Conservation (phyloP, 2,797 vertebrate species). For the Anableps anableps region DNA sequence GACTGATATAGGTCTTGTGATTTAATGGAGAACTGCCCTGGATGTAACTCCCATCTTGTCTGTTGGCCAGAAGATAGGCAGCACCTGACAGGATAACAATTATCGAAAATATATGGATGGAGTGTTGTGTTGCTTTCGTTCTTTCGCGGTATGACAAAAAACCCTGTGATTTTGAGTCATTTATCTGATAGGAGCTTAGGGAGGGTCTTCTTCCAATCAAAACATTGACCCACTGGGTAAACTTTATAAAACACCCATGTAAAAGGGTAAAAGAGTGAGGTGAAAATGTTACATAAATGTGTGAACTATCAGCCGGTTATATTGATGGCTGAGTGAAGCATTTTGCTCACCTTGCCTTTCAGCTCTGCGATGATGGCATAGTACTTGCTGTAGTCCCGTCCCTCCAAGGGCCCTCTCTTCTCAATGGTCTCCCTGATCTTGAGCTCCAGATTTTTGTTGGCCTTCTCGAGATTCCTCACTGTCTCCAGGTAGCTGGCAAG, state of each 20-base stretch:
- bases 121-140: not conserved
- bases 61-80: not conserved
- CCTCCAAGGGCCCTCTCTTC: slow-evolving; percentile 81
- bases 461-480: slow-evolving; percentile 85
- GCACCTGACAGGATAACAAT: not conserved
- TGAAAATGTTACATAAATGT: not conserved
- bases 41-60: not conserved
- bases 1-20: not conserved
- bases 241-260: not conserved
- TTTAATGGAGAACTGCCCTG: not conserved
- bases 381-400: slow-evolving; percentile 82
- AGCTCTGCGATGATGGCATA: slow-evolving; percentile 81
- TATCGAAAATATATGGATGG: not conserved
- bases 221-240: not conserved
- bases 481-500: slow-evolving; percentile 89
- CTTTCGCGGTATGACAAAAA: not conserved
- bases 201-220: not conserved
- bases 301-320: not conserved
- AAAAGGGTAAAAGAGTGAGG: not conserved
- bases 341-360: slow-evolving; percentile 84
- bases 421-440: slow-evolving; percentile 86
- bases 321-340: not conserved
- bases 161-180: not conserved
- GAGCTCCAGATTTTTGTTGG: slow-evolving; percentile 84
- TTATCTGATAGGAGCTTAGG: not conserved